Percentiles rank a stretch among this genome's conserved stretches.
These are phyloP conservation scores for Lasius platythorax DNA, from an alignment of 2,888 invertebrate genomes.

Conservation along the genomic window DNA sequence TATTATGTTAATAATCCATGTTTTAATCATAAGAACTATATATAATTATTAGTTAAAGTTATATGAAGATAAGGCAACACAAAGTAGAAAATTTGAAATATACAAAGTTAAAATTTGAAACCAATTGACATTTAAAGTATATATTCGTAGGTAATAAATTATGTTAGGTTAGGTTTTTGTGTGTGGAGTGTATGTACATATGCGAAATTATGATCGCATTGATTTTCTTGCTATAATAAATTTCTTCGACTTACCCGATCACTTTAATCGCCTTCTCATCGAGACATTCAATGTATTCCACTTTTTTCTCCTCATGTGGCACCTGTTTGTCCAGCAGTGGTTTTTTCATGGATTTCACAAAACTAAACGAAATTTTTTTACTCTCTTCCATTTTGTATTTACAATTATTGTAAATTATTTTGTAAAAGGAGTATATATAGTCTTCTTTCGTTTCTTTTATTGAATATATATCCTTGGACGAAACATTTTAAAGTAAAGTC, in stretches of 20 bases:
- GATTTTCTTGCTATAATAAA: background rate
- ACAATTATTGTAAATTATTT: background rate
- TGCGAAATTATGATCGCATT: background rate
- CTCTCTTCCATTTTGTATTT: conserved; percentile 85
- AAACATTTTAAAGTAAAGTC: background rate
- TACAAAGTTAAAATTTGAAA: background rate
- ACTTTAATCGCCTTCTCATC: conserved; percentile 93
- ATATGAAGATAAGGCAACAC: background rate
- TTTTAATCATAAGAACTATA: background rate
- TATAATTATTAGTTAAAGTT: background rate
- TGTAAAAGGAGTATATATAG: background rate
- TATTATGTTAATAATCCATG: background rate
- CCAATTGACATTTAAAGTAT: background rate
- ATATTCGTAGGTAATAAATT: background rate
- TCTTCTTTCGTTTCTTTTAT: background rate
- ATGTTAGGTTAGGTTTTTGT: conserved; percentile 60
- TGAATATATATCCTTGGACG: background rate
- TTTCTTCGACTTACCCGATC: conserved; percentile 88
- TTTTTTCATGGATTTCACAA: conserved; percentile 90
- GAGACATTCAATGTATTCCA: conserved; percentile 92
- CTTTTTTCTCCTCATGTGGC: conserved; percentile 86
- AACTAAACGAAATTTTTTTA: conserved; percentile 94
- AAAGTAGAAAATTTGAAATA: background rate
- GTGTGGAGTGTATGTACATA: background rate
- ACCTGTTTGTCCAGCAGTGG: conserved; percentile 84